Evolutionary conservation across 2,888 invertebrate genomes (phyloP).

Genomic region (Adineta ricciae): DNA sequence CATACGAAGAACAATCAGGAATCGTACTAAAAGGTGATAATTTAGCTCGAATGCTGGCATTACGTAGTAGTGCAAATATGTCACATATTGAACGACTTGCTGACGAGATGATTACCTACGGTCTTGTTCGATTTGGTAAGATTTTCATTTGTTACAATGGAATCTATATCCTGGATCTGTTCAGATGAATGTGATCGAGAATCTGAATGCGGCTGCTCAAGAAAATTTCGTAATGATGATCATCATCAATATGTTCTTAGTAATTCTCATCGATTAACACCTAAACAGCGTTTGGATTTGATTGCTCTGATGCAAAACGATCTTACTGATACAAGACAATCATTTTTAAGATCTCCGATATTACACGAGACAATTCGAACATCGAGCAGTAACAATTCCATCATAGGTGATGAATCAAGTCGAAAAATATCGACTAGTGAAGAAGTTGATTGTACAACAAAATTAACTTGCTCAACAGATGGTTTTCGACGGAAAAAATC

Average conservation of each 20-base stretch:
- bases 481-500: neutral
- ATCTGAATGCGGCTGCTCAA: neutral
- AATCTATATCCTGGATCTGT: neutral
- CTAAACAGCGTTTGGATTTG: neutral
- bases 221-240: slow-evolving; percentile 16
- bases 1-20: neutral
- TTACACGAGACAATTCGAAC: neutral
- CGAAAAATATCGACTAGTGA: neutral
- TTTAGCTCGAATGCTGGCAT: slow-evolving; percentile 18
- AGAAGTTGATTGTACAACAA: neutral
- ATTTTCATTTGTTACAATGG: neutral
- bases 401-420: neutral
- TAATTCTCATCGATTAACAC: neutral
- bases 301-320: neutral
- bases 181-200: neutral
- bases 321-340: neutral
- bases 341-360: neutral
- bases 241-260: neutral
- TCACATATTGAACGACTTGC: neutral
- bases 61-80: neutral
- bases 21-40: slow-evolving; percentile 11
- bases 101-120: neutral
- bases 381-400: neutral
- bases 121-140: neutral
- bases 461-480: neutral